phyloP scores from a whole-genome alignment of 2,113 vertebrate species.

The Acrocephalus arundinaceus region DNA sequence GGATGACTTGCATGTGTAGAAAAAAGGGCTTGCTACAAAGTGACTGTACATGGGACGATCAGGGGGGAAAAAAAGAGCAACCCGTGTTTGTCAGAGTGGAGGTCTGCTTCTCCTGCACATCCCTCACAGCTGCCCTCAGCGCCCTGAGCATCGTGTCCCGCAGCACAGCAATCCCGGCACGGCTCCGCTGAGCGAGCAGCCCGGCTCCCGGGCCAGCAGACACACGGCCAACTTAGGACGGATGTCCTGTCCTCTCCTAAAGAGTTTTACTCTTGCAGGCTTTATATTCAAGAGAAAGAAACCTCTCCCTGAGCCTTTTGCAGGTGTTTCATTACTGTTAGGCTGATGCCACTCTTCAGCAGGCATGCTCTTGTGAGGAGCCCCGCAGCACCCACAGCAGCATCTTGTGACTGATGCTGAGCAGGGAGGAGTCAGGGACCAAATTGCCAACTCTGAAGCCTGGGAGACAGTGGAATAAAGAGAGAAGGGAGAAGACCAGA shows the following conservation, averaged over 20 bases:
- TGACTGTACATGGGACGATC: background rate
- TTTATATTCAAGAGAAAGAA: background rate
- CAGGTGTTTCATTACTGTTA: background rate
- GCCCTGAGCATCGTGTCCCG: fast-evolving
- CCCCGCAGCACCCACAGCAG: background rate
- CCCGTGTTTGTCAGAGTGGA: background rate
- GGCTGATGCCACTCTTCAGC: background rate
- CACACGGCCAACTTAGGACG: fast-evolving
- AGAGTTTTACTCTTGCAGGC: background rate
- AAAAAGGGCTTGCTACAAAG: background rate
- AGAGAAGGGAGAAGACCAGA: background rate
- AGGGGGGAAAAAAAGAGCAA: background rate
- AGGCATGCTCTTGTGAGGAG: background rate
- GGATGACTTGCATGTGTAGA: background rate
- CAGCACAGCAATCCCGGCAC: fast-evolving
- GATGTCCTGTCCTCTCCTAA: background rate
- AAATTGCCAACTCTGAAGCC: background rate
- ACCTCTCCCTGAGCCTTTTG: background rate
- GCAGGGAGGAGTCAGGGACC: background rate
- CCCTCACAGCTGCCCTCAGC: background rate
- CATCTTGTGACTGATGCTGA: background rate
- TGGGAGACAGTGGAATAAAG: background rate
- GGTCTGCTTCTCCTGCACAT: background rate
- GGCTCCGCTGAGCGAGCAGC: fast-evolving
- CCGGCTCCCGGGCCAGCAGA: background rate